phyloP scores from a whole-genome alignment of 2,888 invertebrate species.

The Xylota segnis region DNA sequence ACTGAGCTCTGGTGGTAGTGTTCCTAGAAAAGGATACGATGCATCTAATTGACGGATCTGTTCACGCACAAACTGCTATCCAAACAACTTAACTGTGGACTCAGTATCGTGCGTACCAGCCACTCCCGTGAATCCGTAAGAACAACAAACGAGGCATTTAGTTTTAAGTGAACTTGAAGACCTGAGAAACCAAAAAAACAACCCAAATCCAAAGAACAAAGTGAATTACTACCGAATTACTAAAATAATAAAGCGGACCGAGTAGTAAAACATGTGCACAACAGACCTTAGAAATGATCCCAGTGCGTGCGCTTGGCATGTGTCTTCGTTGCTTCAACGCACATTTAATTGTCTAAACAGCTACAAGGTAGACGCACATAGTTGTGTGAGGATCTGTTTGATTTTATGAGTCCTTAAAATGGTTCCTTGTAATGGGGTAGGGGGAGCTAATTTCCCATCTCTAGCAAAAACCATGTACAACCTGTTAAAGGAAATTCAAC shows the following conservation, averaged over 20 bases:
- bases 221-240: slow-evolving; percentile 69
- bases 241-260: slow-evolving; percentile 65
- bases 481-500: background rate
- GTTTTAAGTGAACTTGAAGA: slow-evolving; percentile 76
- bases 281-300: slow-evolving; percentile 50
- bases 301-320: slow-evolving; percentile 38
- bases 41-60: slow-evolving; percentile 69
- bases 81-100: slow-evolving; percentile 70
- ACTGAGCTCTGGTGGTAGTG: slow-evolving; percentile 19
- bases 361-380: slow-evolving; percentile 8
- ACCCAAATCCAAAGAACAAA: slow-evolving; percentile 70
- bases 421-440: slow-evolving; percentile 11
- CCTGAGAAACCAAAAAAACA: slow-evolving; percentile 70
- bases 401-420: slow-evolving; percentile 51
- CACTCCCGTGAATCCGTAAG: slow-evolving; percentile 66
- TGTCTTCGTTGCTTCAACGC: slow-evolving; percentile 27
- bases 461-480: too few species aligned
- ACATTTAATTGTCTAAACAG: slow-evolving; percentile 43
- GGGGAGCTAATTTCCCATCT: background rate
- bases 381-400: slow-evolving; percentile 5
- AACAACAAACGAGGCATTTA: slow-evolving; percentile 72
- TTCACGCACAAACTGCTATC: slow-evolving; percentile 69
- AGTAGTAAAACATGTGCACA: slow-evolving; percentile 58
- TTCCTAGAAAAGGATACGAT: slow-evolving; percentile 72
- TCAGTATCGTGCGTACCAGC: slow-evolving; percentile 65